Percentiles rank a stretch among this genome's conserved stretches.
Conservation (phyloP, 2,888 invertebrate genomes). For the Phorcus lineatus region DNA sequence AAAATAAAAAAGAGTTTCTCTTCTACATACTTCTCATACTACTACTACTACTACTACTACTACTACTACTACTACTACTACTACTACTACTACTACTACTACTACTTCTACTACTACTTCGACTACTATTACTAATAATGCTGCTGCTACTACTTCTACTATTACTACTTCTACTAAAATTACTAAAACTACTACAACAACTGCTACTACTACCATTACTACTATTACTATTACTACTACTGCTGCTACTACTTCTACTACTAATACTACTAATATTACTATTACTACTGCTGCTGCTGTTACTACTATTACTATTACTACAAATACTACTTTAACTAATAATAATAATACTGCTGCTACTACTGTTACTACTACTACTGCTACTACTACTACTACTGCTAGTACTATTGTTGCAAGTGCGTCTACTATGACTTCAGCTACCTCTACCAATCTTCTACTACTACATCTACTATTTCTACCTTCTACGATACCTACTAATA, state of each 20-base stretch:
- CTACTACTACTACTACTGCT: constrained; percentile 35
- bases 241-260: constrained; percentile 30
- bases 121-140: constrained; percentile 33
- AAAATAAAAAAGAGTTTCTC: too few relatives aligned
- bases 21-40: too few relatives aligned
- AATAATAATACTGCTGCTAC: constrained; percentile 28
- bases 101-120: neutral
- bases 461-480: constrained; percentile 1
- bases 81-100: neutral
- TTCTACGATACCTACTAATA: neutral
- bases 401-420: constrained; percentile 28
- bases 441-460: neutral
- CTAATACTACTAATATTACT: neutral
- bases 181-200: constrained; percentile 30
- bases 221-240: constrained; percentile 35
- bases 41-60: too few relatives aligned
- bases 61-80: too few relatives aligned
- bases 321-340: constrained; percentile 34
- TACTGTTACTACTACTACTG: constrained; percentile 29
- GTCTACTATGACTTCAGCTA: too few relatives aligned
- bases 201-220: constrained; percentile 40
- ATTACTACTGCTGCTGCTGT: neutral
- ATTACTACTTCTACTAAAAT: constrained; percentile 25
- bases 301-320: constrained; percentile 34
- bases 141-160: constrained; percentile 34